Percentiles rank a stretch among this genome's conserved stretches.
Conservation (phyloP, 2,113 vertebrate species). For the Egretta garzetta region DNA sequence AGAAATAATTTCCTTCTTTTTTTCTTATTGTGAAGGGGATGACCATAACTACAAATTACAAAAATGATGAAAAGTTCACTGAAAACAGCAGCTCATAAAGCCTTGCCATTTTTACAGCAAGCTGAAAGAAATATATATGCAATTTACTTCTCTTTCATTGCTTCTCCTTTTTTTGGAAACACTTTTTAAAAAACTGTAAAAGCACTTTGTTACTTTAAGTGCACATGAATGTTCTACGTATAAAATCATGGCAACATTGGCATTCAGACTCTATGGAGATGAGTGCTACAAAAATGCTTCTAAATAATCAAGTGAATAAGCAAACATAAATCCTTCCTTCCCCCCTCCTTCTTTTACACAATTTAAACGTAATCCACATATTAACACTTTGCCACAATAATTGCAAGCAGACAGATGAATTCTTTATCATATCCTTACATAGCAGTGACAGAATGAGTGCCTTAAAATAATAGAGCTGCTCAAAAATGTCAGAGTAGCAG, state of each 20-base stretch:
- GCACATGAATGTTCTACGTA: background rate
- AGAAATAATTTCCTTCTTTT: background rate
- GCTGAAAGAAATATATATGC: background rate
- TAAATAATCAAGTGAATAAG: background rate
- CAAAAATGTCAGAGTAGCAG: conserved; percentile 15
- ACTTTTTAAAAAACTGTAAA: background rate
- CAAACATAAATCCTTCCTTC: background rate
- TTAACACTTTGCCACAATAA: background rate
- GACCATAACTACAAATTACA: background rate
- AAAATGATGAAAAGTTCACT: background rate
- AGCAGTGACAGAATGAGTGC: background rate
- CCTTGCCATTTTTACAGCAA: background rate
- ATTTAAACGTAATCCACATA: background rate
- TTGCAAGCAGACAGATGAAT: background rate
- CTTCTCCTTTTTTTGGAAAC: background rate
- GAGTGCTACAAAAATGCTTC: background rate
- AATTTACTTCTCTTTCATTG: background rate
- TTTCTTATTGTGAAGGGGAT: background rate
- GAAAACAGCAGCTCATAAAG: background rate
- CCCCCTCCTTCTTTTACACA: background rate
- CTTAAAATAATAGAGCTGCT: conserved; percentile 1
- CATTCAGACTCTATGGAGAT: background rate
- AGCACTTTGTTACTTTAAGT: background rate
- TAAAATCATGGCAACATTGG: background rate
- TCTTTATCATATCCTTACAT: background rate